These are phyloP conservation scores for Heliconius ismenius DNA, from an alignment of 2,888 invertebrate genomes.

Conservation along the genomic window DNA sequence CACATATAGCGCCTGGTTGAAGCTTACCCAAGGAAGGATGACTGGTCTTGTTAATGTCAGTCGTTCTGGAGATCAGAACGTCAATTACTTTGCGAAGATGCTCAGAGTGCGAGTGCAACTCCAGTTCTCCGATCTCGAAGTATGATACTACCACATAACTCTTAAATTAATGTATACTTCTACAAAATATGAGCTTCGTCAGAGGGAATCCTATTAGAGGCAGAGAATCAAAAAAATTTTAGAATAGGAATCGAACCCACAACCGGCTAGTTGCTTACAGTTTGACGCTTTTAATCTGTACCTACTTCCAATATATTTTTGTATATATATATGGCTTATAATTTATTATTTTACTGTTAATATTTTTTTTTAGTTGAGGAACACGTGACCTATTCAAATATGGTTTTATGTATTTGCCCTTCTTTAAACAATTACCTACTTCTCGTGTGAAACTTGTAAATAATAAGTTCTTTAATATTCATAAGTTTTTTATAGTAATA, in stretches of 20 bases:
- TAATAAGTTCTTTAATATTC: not conserved
- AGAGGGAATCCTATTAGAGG: no score
- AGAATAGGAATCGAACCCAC: no score
- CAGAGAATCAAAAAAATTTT: no score
- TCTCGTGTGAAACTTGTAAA: not conserved
- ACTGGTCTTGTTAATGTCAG: constrained; percentile 71
- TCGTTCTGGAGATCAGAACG: constrained; percentile 73
- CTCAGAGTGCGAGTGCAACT: constrained; percentile 69
- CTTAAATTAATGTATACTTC: not conserved
- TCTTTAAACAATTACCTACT: not conserved
- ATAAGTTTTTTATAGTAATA: not conserved
- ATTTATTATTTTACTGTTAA: no score
- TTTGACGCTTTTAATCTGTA: no score
- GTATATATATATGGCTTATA: no score
- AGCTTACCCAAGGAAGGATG: constrained; percentile 73
- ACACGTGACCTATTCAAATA: not conserved
- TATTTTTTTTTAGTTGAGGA: not conserved
- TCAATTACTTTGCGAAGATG: constrained; percentile 75
- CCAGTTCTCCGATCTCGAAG: constrained; percentile 66
- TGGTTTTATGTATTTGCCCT: not conserved
- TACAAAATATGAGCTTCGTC: not conserved
- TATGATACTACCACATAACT: constrained; percentile 44
- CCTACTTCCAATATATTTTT: no score
- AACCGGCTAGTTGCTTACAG: no score
- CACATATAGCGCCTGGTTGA: constrained; percentile 78